Evolutionary conservation across 37 sponge, comb jelly and placozoan species (phyloP).

Genomic region (Haliclona indistincta): DNA sequence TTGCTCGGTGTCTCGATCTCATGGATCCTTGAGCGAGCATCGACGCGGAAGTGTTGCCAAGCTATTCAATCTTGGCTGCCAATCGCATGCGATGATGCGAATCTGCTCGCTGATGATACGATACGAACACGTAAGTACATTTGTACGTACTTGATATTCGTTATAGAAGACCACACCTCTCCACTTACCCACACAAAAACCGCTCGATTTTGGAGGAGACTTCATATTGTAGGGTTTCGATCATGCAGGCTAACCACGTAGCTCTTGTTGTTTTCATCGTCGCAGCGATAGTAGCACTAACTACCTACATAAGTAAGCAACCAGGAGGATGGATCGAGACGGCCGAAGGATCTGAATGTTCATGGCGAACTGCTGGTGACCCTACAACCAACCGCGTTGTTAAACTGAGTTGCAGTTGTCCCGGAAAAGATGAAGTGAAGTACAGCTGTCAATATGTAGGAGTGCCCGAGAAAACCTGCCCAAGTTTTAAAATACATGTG

Average conservation of each 20-base stretch:
- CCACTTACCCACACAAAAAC: no score
- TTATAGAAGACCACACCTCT: no score
- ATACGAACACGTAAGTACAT: no score
- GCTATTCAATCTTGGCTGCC: no score
- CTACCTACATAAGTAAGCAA: background rate
- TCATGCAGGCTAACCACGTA: background rate
- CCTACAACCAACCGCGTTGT: background rate
- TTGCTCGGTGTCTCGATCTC: no score
- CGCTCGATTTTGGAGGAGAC: no score
- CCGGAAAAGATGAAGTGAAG: background rate
- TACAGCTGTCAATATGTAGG: background rate
- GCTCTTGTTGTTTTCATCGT: background rate
- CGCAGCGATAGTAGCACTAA: background rate
- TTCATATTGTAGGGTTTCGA: no score
- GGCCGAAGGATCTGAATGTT: background rate
- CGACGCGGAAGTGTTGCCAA: no score
- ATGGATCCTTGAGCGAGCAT: no score
- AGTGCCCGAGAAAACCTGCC: background rate
- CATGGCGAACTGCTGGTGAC: background rate
- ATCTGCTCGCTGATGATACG: no score
- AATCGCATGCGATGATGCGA: no score
- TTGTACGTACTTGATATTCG: no score
- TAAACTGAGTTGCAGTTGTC: background rate
- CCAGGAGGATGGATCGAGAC: slow-evolving; percentile 3
- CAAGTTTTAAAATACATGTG: background rate